Conservation (phyloP, 2,113 vertebrate genomes). For the Dendrocopos noguchii region DNA sequence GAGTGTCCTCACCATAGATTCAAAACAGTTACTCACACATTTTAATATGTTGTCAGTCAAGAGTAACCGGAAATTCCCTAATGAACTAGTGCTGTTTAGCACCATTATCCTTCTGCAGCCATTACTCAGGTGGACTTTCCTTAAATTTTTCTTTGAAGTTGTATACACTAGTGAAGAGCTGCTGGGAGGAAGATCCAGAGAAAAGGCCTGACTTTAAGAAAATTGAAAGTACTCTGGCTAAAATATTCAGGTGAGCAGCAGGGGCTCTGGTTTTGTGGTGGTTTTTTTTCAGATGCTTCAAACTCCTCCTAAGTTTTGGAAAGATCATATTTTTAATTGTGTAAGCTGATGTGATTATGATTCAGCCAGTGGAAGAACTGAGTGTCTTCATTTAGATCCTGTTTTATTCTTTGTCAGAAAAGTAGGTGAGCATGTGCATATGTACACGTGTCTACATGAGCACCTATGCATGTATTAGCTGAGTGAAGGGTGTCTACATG, state of each 20-base stretch:
- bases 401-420: not conserved
- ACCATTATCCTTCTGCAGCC: not conserved
- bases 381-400: not conserved
- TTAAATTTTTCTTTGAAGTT: conserved; percentile 74
- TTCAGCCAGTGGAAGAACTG: not conserved
- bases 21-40: conserved; percentile 36
- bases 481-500: no score
- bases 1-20: conserved; percentile 28
- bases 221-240: conserved; percentile 88
- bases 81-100: not conserved
- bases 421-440: not conserved
- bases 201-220: conserved; percentile 96
- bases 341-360: not conserved
- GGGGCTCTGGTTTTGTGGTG: not conserved
- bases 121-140: not conserved
- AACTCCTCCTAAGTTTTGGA: not conserved
- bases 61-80: not conserved
- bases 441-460: not conserved
- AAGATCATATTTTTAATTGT: not conserved
- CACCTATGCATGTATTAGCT: no score
- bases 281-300: not conserved
- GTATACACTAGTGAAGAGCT: conserved; percentile 87
- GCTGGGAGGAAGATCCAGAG: conserved; percentile 99
- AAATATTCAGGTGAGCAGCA: conserved; percentile 90
- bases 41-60: conserved; percentile 23